Percentiles rank a stretch among this genome's conserved stretches.
Evolutionary conservation across 2,888 invertebrate genomes (phyloP).

Genomic region (Conchocele bisecta): DNA sequence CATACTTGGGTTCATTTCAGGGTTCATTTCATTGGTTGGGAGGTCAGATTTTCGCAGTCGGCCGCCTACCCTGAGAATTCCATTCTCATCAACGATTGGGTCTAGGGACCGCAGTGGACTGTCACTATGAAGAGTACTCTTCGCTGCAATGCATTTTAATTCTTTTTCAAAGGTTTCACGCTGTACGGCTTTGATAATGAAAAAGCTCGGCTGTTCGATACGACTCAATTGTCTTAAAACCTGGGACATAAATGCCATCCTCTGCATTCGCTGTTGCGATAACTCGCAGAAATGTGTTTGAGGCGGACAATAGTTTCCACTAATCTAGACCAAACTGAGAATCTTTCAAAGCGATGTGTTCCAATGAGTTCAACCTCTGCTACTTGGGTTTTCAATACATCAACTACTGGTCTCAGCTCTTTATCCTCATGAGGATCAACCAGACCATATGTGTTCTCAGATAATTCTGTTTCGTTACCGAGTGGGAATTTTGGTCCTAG

Average conservation of each 20-base stretch:
- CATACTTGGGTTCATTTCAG: conserved; percentile 13
- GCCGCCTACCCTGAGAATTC: conserved; percentile 2
- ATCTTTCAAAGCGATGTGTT: neutral
- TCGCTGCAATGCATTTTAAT: no score
- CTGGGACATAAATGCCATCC: neutral
- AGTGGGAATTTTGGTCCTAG: neutral
- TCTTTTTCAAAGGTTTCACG: no score
- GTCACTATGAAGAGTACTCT: no score
- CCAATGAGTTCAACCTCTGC: neutral
- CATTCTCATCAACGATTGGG: neutral
- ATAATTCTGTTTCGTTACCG: neutral
- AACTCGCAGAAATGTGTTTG: conserved; percentile 8
- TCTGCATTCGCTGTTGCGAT: neutral
- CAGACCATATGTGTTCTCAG: neutral
- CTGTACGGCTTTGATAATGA: no score
- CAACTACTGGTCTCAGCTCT: neutral
- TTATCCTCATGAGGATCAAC: neutral
- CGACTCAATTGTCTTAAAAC: neutral
- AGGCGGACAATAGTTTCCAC: conserved; percentile 7
- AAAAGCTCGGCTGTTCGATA: conserved; percentile 51
- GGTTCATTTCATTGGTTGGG: no score
- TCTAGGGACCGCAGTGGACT: no score
- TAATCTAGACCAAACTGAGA: conserved; percentile 5
- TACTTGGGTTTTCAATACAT: neutral
- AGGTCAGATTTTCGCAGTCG: neutral